These are phyloP conservation scores for Trichosurus vulpecula DNA, from an alignment of 2,797 vertebrate species.

Conservation along the genomic window DNA sequence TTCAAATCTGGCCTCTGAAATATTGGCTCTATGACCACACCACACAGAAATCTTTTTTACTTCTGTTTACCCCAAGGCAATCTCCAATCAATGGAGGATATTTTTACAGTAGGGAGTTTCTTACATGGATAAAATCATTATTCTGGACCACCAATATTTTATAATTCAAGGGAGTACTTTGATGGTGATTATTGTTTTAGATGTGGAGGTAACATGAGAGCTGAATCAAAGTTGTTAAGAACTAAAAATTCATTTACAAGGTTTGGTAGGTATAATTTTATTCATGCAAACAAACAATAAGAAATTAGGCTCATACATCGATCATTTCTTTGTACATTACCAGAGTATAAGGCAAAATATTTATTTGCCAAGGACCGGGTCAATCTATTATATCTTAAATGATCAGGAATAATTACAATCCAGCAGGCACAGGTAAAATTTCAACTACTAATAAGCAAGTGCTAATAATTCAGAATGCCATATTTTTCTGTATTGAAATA, in stretches of 20 bases:
- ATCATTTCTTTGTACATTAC: background rate
- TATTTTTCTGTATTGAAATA: conserved; percentile 24
- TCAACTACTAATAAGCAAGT: background rate
- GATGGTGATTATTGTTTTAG: background rate
- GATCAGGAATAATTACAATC: background rate
- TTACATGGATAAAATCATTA: background rate
- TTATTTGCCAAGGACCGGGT: background rate
- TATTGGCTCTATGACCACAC: background rate
- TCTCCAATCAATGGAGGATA: background rate
- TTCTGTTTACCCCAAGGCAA: background rate
- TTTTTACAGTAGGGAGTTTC: background rate
- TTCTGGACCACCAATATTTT: background rate
- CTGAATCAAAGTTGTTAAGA: background rate
- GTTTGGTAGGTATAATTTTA: background rate
- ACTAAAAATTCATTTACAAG: background rate
- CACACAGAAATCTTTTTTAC: background rate
- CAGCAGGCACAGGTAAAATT: background rate
- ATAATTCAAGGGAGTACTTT: background rate
- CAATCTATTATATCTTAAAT: background rate
- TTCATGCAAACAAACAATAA: background rate
- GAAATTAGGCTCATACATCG: background rate
- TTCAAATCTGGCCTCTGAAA: background rate
- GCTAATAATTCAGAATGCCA: background rate
- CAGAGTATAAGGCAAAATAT: background rate
- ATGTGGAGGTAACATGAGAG: background rate